Conservation (phyloP, 2,888 invertebrate species). For the Nowickia ferox region DNA sequence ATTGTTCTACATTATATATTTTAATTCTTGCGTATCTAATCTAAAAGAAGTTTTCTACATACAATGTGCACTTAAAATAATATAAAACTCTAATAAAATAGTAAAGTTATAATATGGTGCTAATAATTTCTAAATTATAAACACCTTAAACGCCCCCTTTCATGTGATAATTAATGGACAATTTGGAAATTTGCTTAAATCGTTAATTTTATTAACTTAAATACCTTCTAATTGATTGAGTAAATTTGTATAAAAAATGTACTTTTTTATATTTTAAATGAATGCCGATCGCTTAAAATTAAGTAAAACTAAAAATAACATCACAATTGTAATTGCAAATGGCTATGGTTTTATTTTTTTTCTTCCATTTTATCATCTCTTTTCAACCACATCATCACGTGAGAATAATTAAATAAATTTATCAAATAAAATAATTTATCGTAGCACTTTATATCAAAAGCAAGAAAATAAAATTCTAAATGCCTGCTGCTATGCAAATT, state of each 20-base stretch:
- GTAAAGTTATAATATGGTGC: not conserved
- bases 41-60: not conserved
- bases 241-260: too few species aligned
- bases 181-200: constrained; percentile 36
- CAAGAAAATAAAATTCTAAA: constrained; percentile 16
- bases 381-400: constrained; percentile 50
- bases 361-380: constrained; percentile 3
- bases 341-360: not conserved
- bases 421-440: not conserved
- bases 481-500: not conserved
- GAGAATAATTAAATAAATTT: constrained; percentile 26
- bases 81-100: constrained; percentile 24
- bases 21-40: not conserved
- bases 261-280: not conserved
- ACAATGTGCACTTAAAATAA: not conserved
- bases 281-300: constrained; percentile 43
- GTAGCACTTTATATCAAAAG: constrained; percentile 7
- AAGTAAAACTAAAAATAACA: constrained; percentile 52
- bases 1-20: not conserved
- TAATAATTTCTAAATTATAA: constrained; percentile 34
- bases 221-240: constrained; percentile 59
- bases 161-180: constrained; percentile 14
- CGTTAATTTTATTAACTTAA: constrained; percentile 41
- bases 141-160: constrained; percentile 51
- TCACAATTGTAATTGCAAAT: constrained; percentile 35